Evolutionary conservation across 2,797 vertebrate species (phyloP), one percentile per base, ranked within the genome.

Genomic region (Loris lydekkerianus): DNA sequence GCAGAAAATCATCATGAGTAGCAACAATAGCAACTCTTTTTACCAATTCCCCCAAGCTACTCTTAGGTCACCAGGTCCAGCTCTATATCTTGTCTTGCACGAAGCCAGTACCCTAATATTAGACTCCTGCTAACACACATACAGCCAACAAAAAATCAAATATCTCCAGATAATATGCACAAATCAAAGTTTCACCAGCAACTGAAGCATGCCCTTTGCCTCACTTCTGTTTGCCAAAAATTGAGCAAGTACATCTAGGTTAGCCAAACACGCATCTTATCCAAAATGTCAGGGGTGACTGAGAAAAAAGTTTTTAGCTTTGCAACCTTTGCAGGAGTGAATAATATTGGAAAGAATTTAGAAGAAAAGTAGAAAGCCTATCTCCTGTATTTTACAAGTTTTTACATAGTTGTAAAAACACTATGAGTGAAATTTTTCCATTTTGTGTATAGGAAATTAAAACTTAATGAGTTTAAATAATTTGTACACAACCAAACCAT

Each of bases 401-500:
- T 21, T 56, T 40, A 46, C 1, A 76, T 20, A 46, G 25, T 49
- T 27, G 40, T 58, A 60, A 65, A 90, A 84, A 58, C 5, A 23
- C 34, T 3, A 15, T 29, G 4, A 65, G 10, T 37, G n/a, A 72
- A 81, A 89, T 86, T 25, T 34, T 25, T 53, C 3, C 4, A 31
- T 86, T 86, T 92, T 56, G 25, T 89, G 17, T 49, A 10, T 29
- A 34, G 40, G 7, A 83, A 84, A 86, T 13, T 34, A 61, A 92
- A 92, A 82, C 7, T 69, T 56, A n/a, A 85, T 14, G 7, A 43
- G 7, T n/a, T 92, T 67, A 81, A 72, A 81, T 86, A 89, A 89
- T 61, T 86, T 92, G 46, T 5, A 65, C 82, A 61, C 11, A 72
- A 10, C 43, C 13, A 91, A 93, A 49, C 5, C 13, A 63, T 63